Base-by-base conservation (phyloP, 2,113 vertebrate genomes). In the Atractosteus spatula region DNA sequence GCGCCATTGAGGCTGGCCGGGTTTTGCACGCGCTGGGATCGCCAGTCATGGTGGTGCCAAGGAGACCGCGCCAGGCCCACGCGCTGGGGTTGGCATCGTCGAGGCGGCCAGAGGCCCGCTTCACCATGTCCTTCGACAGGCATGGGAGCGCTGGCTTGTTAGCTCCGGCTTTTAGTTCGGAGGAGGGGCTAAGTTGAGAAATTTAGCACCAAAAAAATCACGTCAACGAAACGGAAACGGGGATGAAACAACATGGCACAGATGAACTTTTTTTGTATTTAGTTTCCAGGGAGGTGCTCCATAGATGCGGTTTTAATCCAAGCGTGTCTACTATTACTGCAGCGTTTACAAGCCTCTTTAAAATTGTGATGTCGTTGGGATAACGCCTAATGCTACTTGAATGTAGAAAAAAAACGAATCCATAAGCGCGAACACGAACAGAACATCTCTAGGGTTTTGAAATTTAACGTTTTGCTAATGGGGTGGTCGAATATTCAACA, bases 51-150 rank as follows among this genome's bases (percentile, higher is more conserved):
- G 62, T 55, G 64, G 55, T 76, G 8, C 57, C 0, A 57, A 16
- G 72, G 74, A 75, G 77, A 77, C 74, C 79, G 81, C 85, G 79
- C 78, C 29, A 73, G 85, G 84, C 85, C 88, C 88, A 84, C 86
- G 88, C 89, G 89, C 81, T 80, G 72, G 83, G 81, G 76, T 81
- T 79, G 43, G 78, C 76, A 74, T 73, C 76, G 78, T 89, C 86
- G 85, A 90, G 71, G 89, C 70, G 75, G 29, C 71, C 2, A 56
- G 61, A 68, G 2, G 44, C 41, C 63, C 3, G 11, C 0, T 7
- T 61, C 54, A 29, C 29, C 29, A 44, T 62, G 1, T 42, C 3
- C 63, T 42, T 57, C 7, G 5, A 70, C 3, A 59, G 10, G 47
- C 47, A 10, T 51, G 47, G 5, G 47, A 10, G 47, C 47, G 47